These are phyloP conservation scores for Acleris literana DNA, from an alignment of 2,888 invertebrate species.

Conservation along the genomic window DNA sequence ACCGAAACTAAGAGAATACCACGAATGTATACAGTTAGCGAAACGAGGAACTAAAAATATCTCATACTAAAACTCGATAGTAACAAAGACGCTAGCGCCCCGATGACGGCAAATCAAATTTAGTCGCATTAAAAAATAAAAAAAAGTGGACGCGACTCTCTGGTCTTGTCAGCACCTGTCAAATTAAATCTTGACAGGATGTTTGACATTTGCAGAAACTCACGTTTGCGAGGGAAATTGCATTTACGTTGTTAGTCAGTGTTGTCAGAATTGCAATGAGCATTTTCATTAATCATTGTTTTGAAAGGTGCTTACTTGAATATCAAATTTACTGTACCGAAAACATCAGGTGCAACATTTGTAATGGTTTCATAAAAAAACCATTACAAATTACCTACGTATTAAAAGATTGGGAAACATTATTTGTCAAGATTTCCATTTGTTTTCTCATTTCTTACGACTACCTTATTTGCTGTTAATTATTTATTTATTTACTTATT, in stretches of 20 bases:
- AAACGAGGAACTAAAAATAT: slow-evolving; percentile 16
- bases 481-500: too few relatives aligned
- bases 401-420: too few relatives aligned
- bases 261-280: neutral
- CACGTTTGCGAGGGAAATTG: slow-evolving; percentile 2
- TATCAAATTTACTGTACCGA: too few relatives aligned
- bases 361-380: too few relatives aligned
- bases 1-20: slow-evolving; percentile 15
- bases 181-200: slow-evolving; percentile 47
- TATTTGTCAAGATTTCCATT: too few relatives aligned
- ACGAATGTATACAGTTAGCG: neutral
- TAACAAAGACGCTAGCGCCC: slow-evolving; percentile 4
- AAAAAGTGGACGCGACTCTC: slow-evolving; percentile 44
- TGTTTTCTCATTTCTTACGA: too few relatives aligned
- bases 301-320: too few relatives aligned
- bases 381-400: too few relatives aligned
- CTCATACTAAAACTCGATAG: neutral
- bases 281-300: neutral
- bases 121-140: slow-evolving; percentile 48
- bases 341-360: too few relatives aligned
- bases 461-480: too few relatives aligned
- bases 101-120: slow-evolving; percentile 28
- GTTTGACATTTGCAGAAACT: slow-evolving; percentile 26
- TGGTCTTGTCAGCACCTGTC: slow-evolving; percentile 51
- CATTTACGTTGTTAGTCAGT: neutral